phyloP scores from a whole-genome alignment of 2,888 invertebrate genomes.

The Uropetala carovei region DNA sequence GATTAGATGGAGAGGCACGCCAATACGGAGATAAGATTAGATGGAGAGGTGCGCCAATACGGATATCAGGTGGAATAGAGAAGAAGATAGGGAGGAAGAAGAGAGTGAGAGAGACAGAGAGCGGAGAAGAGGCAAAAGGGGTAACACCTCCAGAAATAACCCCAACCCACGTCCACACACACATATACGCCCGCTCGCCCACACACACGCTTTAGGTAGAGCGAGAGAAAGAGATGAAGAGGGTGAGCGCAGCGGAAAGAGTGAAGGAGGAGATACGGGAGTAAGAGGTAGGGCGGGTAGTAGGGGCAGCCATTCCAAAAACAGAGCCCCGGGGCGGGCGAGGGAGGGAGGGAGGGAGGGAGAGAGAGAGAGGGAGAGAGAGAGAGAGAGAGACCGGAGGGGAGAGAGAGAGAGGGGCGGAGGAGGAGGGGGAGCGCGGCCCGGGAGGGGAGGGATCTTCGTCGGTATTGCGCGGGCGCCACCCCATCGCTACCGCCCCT shows the following conservation, averaged over 20 bases:
- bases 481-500: constrained; percentile 45
- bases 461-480: constrained; percentile 65
- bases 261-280: constrained; percentile 61
- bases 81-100: background rate
- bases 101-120: background rate
- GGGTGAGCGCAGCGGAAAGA: constrained; percentile 25
- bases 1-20: background rate
- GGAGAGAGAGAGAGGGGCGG: background rate
- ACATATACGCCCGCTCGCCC: background rate
- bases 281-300: constrained; percentile 25
- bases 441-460: background rate
- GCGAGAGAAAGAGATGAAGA: constrained; percentile 43
- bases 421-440: background rate
- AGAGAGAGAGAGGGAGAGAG: too few relatives aligned
- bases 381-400: background rate
- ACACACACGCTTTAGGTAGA: constrained; percentile 7
- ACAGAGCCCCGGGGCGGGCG: constrained; percentile 60
- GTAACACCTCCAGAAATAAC: constrained; percentile 60
- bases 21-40: background rate
- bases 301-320: constrained; percentile 60
- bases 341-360: background rate
- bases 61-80: background rate
- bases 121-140: background rate
- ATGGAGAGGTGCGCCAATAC: background rate
- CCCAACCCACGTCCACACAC: constrained; percentile 45